These are phyloP conservation scores for Characodon lateralis DNA, from an alignment of 2,797 vertebrate species.

Conservation along the genomic window DNA sequence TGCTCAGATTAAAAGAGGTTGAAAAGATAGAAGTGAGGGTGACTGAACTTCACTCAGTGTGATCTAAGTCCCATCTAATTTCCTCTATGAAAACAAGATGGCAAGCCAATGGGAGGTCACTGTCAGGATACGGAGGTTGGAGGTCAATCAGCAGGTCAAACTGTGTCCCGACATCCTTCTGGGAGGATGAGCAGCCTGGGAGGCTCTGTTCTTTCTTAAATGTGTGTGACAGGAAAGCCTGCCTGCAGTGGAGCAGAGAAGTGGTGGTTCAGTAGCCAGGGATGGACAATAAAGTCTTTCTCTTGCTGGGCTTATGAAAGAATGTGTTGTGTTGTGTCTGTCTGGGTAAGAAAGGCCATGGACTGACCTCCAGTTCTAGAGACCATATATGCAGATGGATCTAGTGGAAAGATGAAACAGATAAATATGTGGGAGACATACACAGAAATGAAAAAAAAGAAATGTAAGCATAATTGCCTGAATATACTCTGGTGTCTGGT, in stretches of 20 bases:
- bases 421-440: slow-evolving; percentile 45
- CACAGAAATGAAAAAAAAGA: background rate
- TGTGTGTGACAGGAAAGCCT: slow-evolving; percentile 21
- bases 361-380: slow-evolving; percentile 47
- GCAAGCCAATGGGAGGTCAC: slow-evolving; percentile 28
- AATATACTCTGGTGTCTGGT: slow-evolving; percentile 14
- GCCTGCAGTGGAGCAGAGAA: slow-evolving; percentile 2
- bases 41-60: slow-evolving; percentile 14
- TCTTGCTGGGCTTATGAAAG: slow-evolving; percentile 33
- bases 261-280: slow-evolving; percentile 10
- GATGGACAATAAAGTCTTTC: slow-evolving; percentile 52
- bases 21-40: background rate
- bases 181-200: slow-evolving; percentile 32
- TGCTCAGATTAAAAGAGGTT: background rate
- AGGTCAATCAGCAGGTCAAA: slow-evolving; percentile 41
- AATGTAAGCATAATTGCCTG: background rate
- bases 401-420: slow-evolving; percentile 42
- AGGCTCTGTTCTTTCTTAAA: slow-evolving; percentile 45
- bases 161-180: slow-evolving; percentile 17
- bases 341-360: slow-evolving; percentile 46
- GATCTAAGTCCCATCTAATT: background rate
- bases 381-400: slow-evolving; percentile 13
- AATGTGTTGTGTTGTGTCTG: slow-evolving; percentile 59
- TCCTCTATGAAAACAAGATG: slow-evolving; percentile 19
- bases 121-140: slow-evolving; percentile 3